Conservation (phyloP, 2,888 invertebrate genomes). For the Eremobia ochroleuca region DNA sequence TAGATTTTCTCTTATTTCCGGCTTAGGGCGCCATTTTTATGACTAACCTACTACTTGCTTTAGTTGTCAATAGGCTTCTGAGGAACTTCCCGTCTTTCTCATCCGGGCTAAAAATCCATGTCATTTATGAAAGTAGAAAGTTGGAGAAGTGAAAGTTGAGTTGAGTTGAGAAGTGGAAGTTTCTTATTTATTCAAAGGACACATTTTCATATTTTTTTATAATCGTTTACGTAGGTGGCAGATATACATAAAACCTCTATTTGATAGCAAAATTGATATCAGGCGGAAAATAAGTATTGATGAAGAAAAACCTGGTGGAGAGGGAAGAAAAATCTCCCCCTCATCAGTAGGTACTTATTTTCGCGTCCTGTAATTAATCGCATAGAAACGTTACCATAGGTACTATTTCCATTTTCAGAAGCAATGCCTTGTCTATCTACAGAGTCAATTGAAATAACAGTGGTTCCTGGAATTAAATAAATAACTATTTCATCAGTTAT, state of each 20-base stretch:
- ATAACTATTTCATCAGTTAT: neutral
- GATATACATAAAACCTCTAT: neutral
- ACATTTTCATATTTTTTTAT: neutral
- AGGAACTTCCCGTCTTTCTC: neutral
- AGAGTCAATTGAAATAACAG: neutral
- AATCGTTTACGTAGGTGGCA: neutral
- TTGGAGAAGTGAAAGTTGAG: too few relatives aligned
- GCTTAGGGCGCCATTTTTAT: neutral
- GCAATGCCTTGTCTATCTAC: neutral
- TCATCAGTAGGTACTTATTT: neutral
- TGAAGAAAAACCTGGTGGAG: neutral
- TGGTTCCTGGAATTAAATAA: neutral
- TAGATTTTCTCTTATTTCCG: conserved; percentile 5
- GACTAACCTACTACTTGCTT: neutral
- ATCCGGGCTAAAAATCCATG: neutral
- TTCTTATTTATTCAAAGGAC: neutral
- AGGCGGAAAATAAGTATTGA: neutral
- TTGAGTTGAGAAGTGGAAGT: too few relatives aligned
- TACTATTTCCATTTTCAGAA: neutral
- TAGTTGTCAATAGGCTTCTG: neutral
- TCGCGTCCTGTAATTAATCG: neutral
- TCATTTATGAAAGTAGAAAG: neutral
- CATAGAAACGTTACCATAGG: neutral
- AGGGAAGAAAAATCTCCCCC: too few relatives aligned
- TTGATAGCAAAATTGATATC: neutral